Base-by-base conservation (phyloP, 2,797 vertebrate genomes). In the Catharus ustulatus region DNA sequence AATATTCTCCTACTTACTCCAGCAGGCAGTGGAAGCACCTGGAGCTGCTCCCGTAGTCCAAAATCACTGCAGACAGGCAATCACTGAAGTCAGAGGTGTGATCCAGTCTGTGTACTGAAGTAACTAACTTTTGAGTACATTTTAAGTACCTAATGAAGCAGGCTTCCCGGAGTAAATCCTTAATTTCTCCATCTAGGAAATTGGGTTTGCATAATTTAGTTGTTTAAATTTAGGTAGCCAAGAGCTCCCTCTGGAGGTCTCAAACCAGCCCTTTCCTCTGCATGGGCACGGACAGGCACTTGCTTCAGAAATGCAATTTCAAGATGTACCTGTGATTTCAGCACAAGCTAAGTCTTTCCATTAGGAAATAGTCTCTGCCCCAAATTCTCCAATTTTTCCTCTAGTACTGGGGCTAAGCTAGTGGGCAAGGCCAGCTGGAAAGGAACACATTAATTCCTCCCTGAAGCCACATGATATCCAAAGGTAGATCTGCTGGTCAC, bases 161-260 rank as follows among this genome's bases (percentile, higher is more conserved):
- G 87, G 27, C 34, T 95, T 95, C 68, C 57, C 3, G 1, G 54
- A 93, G 82, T 87, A 92, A 95, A 95, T 58, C 82, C 91, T 92
- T 94, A 92, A 85, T 95, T 93, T 92, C 72, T 80, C 68, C 64
- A 46, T 80, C 78, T 87, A 91, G 82, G 61, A 91, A 92, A 89
- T 42, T 83, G 68, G 68, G 68, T 91, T 84, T 93, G 93, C 64
- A 48, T 87, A 80, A 89, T 92, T 93, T 58, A 85, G 64, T 54
- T 75, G 52, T 34, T 72, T 75, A 68, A 87, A 87, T 96, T 94
- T 74, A 91, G 78, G 38, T 76, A 92, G 93, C 62, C 93, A 93
- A 96, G 96, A 77, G 94, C 96, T 95, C 95, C 96, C 95, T 96
- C 96, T 96, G 91, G 91, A 96, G 96, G 94, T 89, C 43, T 87